A percentile compares a stretch with the other conserved stretches of the same genome.
Conservation (phyloP, 2,888 invertebrate species). For the Abscondita cerata region DNA sequence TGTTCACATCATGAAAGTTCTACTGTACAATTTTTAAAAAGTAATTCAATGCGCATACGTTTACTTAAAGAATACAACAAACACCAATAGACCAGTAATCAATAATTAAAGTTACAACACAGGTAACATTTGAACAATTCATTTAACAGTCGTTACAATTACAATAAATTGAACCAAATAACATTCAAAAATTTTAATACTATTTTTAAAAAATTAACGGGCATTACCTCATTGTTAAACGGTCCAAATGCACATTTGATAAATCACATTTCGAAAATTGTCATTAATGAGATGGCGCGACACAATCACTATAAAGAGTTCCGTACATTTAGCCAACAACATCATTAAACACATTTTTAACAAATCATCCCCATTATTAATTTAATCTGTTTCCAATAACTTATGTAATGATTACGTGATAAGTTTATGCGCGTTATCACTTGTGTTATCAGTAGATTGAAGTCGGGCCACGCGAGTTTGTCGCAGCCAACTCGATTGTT, state of each 20-base stretch:
- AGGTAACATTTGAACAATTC: too few species aligned
- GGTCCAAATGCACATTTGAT: background rate
- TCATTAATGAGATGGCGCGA: background rate
- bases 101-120: too few species aligned
- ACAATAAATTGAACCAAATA: too few species aligned
- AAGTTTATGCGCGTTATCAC: conserved; percentile 36
- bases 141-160: too few species aligned
- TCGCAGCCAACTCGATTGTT: conserved; percentile 58
- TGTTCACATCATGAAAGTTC: too few species aligned
- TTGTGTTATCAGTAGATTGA: conserved; percentile 49
- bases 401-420: conserved; percentile 29
- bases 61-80: too few species aligned
- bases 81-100: too few species aligned
- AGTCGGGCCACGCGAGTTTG: conserved; percentile 54
- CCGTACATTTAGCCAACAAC: background rate
- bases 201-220: too few species aligned
- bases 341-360: background rate
- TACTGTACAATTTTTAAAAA: too few species aligned
- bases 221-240: background rate
- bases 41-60: too few species aligned
- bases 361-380: background rate
- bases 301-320: too few species aligned
- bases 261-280: background rate
- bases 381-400: conserved; percentile 8
- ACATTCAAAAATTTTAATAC: too few species aligned